Percentiles rank a stretch among this genome's conserved stretches.
These are phyloP conservation scores for Galerucella pusilla DNA, from an alignment of 2,888 invertebrate genomes.

Conservation along the genomic window DNA sequence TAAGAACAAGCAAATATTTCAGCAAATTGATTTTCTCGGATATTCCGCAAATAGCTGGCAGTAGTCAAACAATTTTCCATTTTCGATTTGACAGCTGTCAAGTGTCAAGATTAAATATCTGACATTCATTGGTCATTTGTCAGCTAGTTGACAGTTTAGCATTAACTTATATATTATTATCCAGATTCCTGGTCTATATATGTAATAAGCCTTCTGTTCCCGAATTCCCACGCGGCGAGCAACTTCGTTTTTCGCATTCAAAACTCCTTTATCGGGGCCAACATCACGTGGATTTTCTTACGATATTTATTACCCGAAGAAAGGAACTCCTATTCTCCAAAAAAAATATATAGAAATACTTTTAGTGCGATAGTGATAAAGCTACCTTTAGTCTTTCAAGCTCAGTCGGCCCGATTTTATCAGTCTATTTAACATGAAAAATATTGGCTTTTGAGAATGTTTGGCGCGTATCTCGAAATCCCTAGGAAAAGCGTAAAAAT, in stretches of 20 bases:
- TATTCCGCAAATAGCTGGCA: no score
- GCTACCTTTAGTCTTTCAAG: slow-evolving; percentile 42
- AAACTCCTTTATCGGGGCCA: slow-evolving; percentile 39
- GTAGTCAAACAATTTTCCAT: no score
- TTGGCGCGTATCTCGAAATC: slow-evolving; percentile 20
- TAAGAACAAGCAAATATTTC: no score
- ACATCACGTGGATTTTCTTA: slow-evolving; percentile 41
- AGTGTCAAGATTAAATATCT: no score
- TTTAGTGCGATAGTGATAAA: slow-evolving; percentile 43
- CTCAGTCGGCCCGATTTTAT: slow-evolving; percentile 36
- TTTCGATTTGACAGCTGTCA: no score
- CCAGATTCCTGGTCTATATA: background rate
- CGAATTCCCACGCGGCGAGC: slow-evolving; percentile 1
- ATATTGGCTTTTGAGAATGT: slow-evolving; percentile 33
- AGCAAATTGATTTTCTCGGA: no score
- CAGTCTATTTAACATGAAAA: slow-evolving; percentile 43
- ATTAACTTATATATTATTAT: background rate
- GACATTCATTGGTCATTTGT: no score
- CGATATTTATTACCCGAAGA: slow-evolving; percentile 42
- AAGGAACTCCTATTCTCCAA: slow-evolving; percentile 32
- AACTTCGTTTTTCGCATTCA: slow-evolving; percentile 6
- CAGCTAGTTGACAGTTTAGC: no score
- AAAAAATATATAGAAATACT: slow-evolving; percentile 41
- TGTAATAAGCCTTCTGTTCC: background rate
- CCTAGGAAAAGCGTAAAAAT: slow-evolving; percentile 6